Conservation (phyloP, 2,113 vertebrate species). For the Motacilla alba region DNA sequence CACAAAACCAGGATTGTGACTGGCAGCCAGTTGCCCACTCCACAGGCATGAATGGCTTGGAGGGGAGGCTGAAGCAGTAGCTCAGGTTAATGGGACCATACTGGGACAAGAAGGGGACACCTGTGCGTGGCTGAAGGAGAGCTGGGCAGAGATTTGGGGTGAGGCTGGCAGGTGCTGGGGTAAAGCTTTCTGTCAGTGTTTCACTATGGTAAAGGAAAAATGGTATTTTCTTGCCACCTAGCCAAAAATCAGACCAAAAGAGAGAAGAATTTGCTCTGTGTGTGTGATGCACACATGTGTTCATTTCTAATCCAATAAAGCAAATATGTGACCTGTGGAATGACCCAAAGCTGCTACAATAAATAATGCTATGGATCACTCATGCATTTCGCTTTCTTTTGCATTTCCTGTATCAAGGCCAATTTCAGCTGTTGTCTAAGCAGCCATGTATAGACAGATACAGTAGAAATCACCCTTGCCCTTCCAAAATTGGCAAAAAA, state of each 20-base stretch:
- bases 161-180: neutral
- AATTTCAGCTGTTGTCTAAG: neutral
- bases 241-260: neutral
- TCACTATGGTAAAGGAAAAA: neutral
- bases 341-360: conserved; percentile 20
- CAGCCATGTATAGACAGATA: neutral
- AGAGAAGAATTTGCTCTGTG: neutral
- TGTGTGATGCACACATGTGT: neutral
- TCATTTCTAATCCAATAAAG: conserved; percentile 10
- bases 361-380: neutral
- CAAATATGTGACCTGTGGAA: neutral
- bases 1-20: neutral
- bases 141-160: neutral
- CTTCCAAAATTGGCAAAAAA: neutral
- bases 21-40: neutral
- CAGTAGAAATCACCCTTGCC: rapidly evolving
- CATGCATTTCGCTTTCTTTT: neutral
- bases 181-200: neutral
- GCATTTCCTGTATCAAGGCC: neutral
- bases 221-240: neutral
- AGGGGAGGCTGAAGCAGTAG: neutral
- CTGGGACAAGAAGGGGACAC: rapidly evolving
- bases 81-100: neutral
- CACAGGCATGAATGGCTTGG: rapidly evolving
- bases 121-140: neutral